These are phyloP conservation scores for Eremobia ochroleuca DNA, from an alignment of 2,888 invertebrate species.

Conservation along the genomic window DNA sequence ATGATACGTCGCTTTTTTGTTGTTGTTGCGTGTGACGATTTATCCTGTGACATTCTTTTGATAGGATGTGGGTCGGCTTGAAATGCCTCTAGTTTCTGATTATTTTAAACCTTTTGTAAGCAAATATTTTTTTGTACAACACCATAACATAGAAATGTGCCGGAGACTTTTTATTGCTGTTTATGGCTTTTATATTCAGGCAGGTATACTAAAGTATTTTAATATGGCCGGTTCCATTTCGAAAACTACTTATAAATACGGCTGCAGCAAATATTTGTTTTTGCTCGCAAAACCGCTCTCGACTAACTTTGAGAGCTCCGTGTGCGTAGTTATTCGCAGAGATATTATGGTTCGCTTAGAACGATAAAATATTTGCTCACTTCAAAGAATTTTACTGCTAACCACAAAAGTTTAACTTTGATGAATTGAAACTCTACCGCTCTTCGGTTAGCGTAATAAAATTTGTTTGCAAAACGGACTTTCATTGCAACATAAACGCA, in stretches of 20 bases:
- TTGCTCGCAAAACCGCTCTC: conserved; percentile 47
- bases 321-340: conserved; percentile 46
- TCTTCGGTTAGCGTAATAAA: conserved; percentile 42
- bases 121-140: conserved; percentile 16
- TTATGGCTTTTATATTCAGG: conserved; percentile 9
- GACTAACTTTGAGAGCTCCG: conserved; percentile 40
- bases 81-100: conserved; percentile 57
- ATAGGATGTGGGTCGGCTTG: conserved; percentile 80
- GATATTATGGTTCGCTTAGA: conserved; percentile 50
- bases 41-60: conserved; percentile 83
- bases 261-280: conserved; percentile 53
- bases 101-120: conserved; percentile 33
- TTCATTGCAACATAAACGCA: conserved; percentile 30
- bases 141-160: neutral
- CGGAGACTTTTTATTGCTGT: neutral
- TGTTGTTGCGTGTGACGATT: conserved; percentile 67
- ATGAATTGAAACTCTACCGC: conserved; percentile 46
- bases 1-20: conserved; percentile 85
- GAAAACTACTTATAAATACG: conserved; percentile 42
- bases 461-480: conserved; percentile 40
- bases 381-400: conserved; percentile 52
- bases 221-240: conserved; percentile 41
- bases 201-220: conserved; percentile 33
- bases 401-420: conserved; percentile 56
- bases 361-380: conserved; percentile 54